Conservation (phyloP, 2,888 invertebrate genomes). For the Hirtodrosophila alboralis region DNA sequence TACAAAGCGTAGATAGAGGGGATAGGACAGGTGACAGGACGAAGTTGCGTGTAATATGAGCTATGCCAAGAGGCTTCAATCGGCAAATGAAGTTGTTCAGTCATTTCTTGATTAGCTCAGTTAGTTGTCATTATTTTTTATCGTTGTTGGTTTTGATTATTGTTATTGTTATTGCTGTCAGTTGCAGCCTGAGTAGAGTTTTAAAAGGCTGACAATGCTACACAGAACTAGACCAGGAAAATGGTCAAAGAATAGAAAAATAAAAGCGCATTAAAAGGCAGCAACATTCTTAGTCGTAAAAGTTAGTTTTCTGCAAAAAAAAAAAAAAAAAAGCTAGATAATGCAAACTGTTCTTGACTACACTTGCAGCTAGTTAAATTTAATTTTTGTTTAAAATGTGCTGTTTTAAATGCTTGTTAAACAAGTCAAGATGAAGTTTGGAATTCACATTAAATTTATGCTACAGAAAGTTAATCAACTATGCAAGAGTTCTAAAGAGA, state of each 20-base stretch:
- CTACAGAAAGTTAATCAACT: no score
- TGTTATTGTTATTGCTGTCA: constrained; percentile 19
- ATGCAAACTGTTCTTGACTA: no score
- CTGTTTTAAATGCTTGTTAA: no score
- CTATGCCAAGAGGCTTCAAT: constrained; percentile 46
- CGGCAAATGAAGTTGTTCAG: constrained; percentile 70
- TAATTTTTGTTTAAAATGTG: no score
- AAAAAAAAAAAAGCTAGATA: no score
- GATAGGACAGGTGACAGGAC: background rate
- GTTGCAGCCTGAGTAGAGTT: constrained; percentile 53
- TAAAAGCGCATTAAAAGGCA: constrained; percentile 35
- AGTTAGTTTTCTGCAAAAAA: constrained; percentile 1
- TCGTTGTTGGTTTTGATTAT: no score
- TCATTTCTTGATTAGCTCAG: constrained; percentile 49
- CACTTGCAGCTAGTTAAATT: no score
- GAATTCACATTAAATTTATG: no score
- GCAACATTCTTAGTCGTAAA: constrained; percentile 8
- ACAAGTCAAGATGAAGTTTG: no score
- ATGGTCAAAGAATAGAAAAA: constrained; percentile 4
- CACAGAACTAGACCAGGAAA: constrained; percentile 37
- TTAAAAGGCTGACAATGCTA: constrained; percentile 59
- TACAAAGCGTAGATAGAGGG: no score
- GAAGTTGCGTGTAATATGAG: constrained; percentile 74
- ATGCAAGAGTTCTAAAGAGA: no score
- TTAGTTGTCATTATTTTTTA: no score